Evolutionary conservation across 2,797 vertebrate species (phyloP).

Genomic region (Aratinga solstitialis): DNA sequence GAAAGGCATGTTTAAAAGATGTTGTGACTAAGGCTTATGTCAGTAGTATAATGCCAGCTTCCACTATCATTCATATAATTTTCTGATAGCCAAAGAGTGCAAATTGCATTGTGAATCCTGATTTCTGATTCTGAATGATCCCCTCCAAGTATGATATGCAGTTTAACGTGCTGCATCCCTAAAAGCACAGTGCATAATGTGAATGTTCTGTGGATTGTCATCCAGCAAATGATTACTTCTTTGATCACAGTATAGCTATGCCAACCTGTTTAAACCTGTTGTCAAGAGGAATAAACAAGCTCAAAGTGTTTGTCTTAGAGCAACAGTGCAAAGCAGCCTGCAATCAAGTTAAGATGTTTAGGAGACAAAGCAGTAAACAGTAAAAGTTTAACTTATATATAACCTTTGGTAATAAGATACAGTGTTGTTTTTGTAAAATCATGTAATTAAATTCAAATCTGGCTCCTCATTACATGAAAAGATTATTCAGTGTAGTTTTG

Average conservation of each 20-base stretch:
- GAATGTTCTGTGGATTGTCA: not conserved
- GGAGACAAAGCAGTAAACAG: constrained; percentile 16
- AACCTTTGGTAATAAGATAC: constrained; percentile 1
- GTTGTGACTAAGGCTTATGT: not conserved
- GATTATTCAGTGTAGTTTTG: not conserved
- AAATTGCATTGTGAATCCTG: constrained; percentile 19
- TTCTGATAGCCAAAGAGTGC: constrained; percentile 6
- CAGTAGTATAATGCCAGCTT: constrained; percentile 8
- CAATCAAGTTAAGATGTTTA: not conserved
- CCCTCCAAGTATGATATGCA: not conserved
- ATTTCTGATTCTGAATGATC: not conserved
- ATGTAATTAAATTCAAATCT: constrained; percentile 24
- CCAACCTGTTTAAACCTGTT: constrained; percentile 24
- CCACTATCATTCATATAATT: constrained; percentile 30
- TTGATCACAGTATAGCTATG: constrained; percentile 34
- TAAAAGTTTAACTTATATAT: constrained; percentile 29
- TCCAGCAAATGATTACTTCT: not conserved
- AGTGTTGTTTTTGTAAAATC: constrained; percentile 20
- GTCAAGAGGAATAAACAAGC: constrained; percentile 45
- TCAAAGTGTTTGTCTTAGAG: not conserved
- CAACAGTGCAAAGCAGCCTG: constrained; percentile 36
- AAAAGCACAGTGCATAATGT: not conserved
- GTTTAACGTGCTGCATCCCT: not conserved
- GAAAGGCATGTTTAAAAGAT: not conserved
- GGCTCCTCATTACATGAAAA: constrained; percentile 9